Evolutionary conservation across 2,888 invertebrate species (phyloP).

Genomic region (Drosophila prolongata): DNA sequence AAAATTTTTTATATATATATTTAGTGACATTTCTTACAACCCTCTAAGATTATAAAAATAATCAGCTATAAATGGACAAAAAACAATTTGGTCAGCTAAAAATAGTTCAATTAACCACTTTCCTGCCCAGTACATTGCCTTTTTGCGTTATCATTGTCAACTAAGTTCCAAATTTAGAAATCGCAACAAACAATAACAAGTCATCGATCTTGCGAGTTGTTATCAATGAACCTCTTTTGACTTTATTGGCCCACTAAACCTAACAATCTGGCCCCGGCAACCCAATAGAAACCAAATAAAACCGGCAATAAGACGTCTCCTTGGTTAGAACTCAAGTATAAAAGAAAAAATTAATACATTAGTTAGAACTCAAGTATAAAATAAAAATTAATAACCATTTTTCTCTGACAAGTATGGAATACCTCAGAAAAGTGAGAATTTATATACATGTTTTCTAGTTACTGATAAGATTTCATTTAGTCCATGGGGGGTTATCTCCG

Average conservation of each 20-base stretch:
- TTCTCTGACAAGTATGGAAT: slow-evolving; percentile 9
- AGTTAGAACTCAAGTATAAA: slow-evolving; percentile 14
- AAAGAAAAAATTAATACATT: slow-evolving; percentile 21
- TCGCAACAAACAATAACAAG: slow-evolving; percentile 27
- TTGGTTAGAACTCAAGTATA: slow-evolving; percentile 16
- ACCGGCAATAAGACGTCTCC: slow-evolving; percentile 21
- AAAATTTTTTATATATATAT: no score
- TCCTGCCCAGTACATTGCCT: no score
- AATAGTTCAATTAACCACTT: background rate
- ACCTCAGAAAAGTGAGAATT: slow-evolving; percentile 1
- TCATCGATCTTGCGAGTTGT: slow-evolving; percentile 12
- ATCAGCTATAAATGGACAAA: background rate
- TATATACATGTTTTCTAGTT: background rate
- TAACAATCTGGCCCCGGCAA: slow-evolving; percentile 43
- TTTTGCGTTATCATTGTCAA: slow-evolving; percentile 1
- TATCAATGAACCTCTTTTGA: slow-evolving; percentile 22
- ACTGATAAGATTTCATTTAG: slow-evolving; percentile 22
- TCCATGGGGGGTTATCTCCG: slow-evolving; percentile 33
- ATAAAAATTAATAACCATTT: slow-evolving; percentile 23
- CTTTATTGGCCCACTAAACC: slow-evolving; percentile 25
- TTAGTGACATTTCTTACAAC: no score
- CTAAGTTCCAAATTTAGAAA: slow-evolving; percentile 19
- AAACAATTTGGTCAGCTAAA: background rate
- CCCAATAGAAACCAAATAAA: slow-evolving; percentile 40
- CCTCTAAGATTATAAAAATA: no score